Evolutionary conservation across 2,797 vertebrate genomes (phyloP).

Genomic region (Chaenodraco wilsoni): DNA sequence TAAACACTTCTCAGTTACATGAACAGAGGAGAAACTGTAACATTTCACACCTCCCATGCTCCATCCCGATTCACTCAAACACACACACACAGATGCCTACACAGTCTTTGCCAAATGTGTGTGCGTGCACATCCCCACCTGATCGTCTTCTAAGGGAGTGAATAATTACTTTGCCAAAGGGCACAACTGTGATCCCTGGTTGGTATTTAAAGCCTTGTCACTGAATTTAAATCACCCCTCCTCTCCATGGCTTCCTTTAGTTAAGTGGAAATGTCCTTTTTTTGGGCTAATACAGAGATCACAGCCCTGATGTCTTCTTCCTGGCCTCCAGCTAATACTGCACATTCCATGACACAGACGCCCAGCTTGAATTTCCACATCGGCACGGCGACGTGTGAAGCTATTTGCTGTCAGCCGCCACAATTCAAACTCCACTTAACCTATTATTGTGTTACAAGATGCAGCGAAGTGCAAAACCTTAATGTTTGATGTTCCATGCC

Average conservation of each 20-base stretch:
- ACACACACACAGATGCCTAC: conserved; percentile 36
- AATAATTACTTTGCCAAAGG: conserved; percentile 85
- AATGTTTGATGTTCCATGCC: conserved; percentile 10
- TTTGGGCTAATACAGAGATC: conserved; percentile 73
- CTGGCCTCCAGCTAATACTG: conserved; percentile 45
- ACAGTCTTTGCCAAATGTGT: conserved; percentile 31
- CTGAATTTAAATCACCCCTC: conserved; percentile 81
- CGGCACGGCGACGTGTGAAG: conserved; percentile 7
- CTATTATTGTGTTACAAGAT: conserved; percentile 22
- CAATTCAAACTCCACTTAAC: conserved; percentile 10
- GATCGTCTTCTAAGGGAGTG: conserved; percentile 76
- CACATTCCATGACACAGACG: conserved; percentile 34
- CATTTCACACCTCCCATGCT: conserved; percentile 70
- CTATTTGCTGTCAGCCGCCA: conserved; percentile 1
- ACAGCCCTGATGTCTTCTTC: conserved; percentile 60
- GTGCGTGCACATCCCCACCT: conserved; percentile 49
- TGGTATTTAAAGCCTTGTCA: conserved; percentile 85
- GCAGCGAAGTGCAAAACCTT: not conserved
- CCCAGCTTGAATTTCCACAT: conserved; percentile 42
- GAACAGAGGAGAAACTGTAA: conserved; percentile 72
- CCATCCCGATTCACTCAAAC: conserved; percentile 40
- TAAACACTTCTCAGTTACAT: conserved; percentile 72
- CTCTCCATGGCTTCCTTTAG: conserved; percentile 68
- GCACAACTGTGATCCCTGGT: conserved; percentile 80
- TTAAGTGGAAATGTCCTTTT: conserved; percentile 79